phyloP scores from a whole-genome alignment of 2,888 invertebrate species.

The Xestia xanthographa region DNA sequence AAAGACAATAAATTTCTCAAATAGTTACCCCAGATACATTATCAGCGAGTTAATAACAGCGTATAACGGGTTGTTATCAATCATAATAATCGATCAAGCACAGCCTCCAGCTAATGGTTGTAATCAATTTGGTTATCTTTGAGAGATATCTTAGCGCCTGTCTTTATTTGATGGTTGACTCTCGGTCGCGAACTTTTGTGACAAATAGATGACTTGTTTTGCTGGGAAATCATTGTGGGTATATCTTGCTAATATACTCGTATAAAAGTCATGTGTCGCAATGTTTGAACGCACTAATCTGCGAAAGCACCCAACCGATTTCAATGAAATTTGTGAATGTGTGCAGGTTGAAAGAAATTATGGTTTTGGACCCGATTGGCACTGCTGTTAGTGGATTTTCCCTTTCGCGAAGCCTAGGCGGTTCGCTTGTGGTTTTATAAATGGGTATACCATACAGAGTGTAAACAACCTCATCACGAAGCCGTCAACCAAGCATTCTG shows the following conservation, averaged over 20 bases:
- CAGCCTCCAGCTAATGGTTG: conserved; percentile 64
- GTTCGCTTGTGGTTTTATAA: background rate
- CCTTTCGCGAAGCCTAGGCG: background rate
- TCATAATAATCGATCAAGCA: conserved; percentile 72
- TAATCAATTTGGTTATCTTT: conserved; percentile 73
- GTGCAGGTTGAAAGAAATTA: background rate
- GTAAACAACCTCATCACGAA: too few species aligned
- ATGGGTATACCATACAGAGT: too few species aligned
- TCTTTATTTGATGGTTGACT: conserved; percentile 54
- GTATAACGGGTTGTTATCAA: conserved; percentile 67
- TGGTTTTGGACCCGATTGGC: background rate
- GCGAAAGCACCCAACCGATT: background rate
- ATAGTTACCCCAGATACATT: conserved; percentile 71
- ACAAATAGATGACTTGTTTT: conserved; percentile 7
- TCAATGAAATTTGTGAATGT: background rate
- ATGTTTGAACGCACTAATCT: background rate
- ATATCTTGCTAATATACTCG: background rate
- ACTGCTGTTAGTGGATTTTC: background rate
- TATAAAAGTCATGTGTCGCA: background rate
- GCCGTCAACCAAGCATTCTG: too few species aligned
- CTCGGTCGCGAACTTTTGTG: conserved; percentile 32
- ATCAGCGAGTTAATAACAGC: conserved; percentile 61
- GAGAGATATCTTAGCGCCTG: conserved; percentile 69
- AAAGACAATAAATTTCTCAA: conserved; percentile 61
- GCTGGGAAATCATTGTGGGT: background rate